Conservation (phyloP, 2,797 vertebrate genomes). For the Chromobotia macracanthus region DNA sequence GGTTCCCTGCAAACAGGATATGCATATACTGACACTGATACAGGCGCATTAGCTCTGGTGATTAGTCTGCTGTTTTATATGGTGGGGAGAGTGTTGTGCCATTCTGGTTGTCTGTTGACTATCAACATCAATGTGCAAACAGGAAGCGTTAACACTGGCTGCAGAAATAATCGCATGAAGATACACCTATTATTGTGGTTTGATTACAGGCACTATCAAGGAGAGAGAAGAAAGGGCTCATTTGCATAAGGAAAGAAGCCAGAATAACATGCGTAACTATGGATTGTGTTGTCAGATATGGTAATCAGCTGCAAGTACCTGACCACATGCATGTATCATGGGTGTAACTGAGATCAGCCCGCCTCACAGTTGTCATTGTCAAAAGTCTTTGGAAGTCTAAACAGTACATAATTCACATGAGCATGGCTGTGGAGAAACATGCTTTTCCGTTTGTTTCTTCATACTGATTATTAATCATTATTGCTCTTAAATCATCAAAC, state of each 20-base stretch:
- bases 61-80: constrained; percentile 34
- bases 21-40: not conserved
- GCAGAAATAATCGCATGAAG: not conserved
- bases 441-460: too few relatives aligned
- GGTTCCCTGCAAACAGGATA: not conserved
- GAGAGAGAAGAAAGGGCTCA: constrained; percentile 7
- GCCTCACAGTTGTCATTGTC: too few relatives aligned
- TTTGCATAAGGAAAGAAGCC: not conserved
- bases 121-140: constrained; percentile 17
- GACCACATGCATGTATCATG: not conserved
- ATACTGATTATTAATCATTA: too few relatives aligned
- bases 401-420: not conserved
- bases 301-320: not conserved
- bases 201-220: constrained; percentile 11
- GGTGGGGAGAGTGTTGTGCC: constrained; percentile 1
- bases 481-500: too few relatives aligned
- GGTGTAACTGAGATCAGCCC: not conserved
- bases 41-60: constrained; percentile 9
- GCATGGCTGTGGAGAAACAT: not conserved
- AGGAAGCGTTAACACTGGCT: constrained; percentile 3
- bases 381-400: too few relatives aligned
- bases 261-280: not conserved
- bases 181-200: constrained; percentile 3
- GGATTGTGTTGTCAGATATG: not conserved
- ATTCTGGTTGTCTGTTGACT: constrained; percentile 30